These are phyloP conservation scores for Cercopithecus mona DNA, from an alignment of 2,113 vertebrate species.

Conservation along the genomic window DNA sequence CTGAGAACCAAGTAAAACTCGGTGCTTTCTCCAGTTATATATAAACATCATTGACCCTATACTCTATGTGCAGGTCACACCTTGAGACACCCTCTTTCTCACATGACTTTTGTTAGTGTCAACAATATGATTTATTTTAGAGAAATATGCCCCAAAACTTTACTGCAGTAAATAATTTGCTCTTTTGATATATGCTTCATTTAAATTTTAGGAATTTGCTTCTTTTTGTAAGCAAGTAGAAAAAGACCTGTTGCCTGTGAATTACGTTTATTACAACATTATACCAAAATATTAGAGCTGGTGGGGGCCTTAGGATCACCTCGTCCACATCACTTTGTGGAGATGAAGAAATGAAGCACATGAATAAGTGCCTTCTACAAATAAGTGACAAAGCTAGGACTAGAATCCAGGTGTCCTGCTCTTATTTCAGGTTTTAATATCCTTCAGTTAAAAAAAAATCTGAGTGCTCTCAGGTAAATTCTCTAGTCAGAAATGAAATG, in stretches of 20 bases:
- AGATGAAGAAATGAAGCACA: not conserved
- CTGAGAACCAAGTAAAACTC: not conserved
- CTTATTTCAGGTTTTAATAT: slow-evolving; percentile 39
- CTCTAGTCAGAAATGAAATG: not conserved
- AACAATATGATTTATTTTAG: not conserved
- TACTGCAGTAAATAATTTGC: not conserved
- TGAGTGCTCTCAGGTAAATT: not conserved
- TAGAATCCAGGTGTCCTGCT: not conserved
- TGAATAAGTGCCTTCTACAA: not conserved
- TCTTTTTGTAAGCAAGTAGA: not conserved
- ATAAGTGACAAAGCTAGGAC: not conserved
- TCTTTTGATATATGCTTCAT: not conserved
- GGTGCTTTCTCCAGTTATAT: not conserved
- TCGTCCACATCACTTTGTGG: not conserved
- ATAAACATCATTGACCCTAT: not conserved
- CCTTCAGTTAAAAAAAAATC: not conserved
- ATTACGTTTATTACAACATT: not conserved
- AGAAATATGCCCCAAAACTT: not conserved
- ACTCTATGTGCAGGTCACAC: not conserved
- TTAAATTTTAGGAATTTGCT: slow-evolving; percentile 15
- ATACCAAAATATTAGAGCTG: not conserved
- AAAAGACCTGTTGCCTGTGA: slow-evolving; percentile 28
- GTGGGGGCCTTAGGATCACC: not conserved
- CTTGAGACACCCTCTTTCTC: not conserved
- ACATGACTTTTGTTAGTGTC: not conserved